Evolutionary conservation across 1,140 invertebrate genomes (phyloP), one percentile per base, ranked within the genome.

Genomic region (Brachionus sp.): DNA sequence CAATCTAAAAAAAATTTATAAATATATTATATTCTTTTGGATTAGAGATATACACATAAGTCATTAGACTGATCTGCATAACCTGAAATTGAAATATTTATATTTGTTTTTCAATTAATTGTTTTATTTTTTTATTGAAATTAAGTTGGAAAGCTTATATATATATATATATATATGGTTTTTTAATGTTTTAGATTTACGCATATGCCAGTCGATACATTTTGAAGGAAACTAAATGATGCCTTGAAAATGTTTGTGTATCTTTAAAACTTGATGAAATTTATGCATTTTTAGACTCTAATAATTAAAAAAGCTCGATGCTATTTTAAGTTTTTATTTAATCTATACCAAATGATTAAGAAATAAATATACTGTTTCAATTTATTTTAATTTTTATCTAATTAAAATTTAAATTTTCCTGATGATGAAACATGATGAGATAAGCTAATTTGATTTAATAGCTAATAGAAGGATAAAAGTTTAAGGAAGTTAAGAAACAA

Each of bases 231-330:
- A 19, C 50, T 57, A 57, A 57, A 57, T 57, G 50, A 57, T 57
- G 50, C 50, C 19, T 57, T 57, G 50, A 57, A 57, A 57, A 57
- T 57, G 50, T 19, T 57, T 57, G 50, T 57, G 50, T 57, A 57
- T 57, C n/a, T 57, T 57, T 57, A 57, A 57, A 57, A 57, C 50
- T 57, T 25, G 50, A 57, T 57, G 50, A 57, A 57, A 57, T 57
- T 57, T 57, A 57, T 57, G 16, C 50, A 57, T 57, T 57, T 57
- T 57, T 53, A 23, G 50, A 57, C 5, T 57, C 19, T 57, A 23
- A n/a, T 57, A 57, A 57, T 57, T 57, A 57, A 57, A n/a, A 57
- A 57, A 57, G 44, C 44, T 50, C 16, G 5, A 50, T 50, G 4
- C 16, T 50, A n/a, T 50, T 50, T 50, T 13, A n/a, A 46, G n/a